Base-by-base conservation (phyloP, 2,888 invertebrate species). In the Pimpla rufipes region DNA sequence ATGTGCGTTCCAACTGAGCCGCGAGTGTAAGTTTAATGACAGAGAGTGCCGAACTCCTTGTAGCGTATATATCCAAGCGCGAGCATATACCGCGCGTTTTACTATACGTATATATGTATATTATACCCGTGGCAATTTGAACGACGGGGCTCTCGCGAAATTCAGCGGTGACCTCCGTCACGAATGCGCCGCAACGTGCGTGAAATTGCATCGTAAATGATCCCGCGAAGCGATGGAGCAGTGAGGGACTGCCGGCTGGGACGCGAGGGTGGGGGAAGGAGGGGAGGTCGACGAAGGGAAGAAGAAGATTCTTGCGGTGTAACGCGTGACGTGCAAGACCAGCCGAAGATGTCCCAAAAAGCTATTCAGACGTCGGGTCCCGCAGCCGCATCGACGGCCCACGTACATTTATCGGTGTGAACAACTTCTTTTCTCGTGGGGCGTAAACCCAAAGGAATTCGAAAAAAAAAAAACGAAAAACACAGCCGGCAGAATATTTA, bases 121-220 rank as follows among this genome's bases (percentile, higher is more conserved):
- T 45, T 55, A 68, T 68, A 50, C 13, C 59, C 68, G 50, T 40
- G 71, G 79, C 52, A 66, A 79, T 79, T 79, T 79, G 71, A 71
- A 79, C 55, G 71, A 66, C 71, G 64, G 42, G 64, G n/a, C 75
- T 64, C 64, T 64, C 75, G 75, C 40, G 64, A 75, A 75, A 75
- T 75, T 64, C 64, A 75, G 52, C 75, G 79, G 57, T 66, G 79
- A 73, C 73, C 79, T 79, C 79, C 73, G 73, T 79, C 79, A 79
- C 79, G 79, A 79, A 79, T 79, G 73, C 66, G 67, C 67, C 73
- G 66, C 73, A 79, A 79, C 57, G 73, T 73, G 73, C 79, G 79
- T 79, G 79, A 79, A 79, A 79, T 79, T 79, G 79, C 73, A 79
- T 79, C 73, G 79, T 79, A 73, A 79, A 74, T 67, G 79, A 79